phyloP scores from a whole-genome alignment of 2,113 vertebrate species.

The Hassar affinis region DNA sequence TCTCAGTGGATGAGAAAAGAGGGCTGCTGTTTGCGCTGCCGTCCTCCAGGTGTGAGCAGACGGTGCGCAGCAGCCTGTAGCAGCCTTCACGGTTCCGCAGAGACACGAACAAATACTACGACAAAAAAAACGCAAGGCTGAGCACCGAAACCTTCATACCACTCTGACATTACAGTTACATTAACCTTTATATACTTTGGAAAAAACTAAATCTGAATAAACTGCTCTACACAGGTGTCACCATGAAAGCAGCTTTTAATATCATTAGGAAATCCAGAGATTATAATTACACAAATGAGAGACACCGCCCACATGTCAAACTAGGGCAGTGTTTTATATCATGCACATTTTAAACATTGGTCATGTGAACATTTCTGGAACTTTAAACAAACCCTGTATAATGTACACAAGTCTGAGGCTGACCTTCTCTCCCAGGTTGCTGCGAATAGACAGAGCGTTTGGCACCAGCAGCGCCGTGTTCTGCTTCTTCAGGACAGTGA shows the following conservation, averaged over 20 bases:
- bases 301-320: not conserved
- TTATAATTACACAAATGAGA: not conserved
- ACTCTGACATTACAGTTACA: not conserved
- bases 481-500: conserved; percentile 81
- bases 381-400: not conserved
- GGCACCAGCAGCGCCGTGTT: conserved; percentile 83
- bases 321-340: not conserved
- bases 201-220: not conserved
- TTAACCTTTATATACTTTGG: not conserved
- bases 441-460: conserved; percentile 81
- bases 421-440: conserved; percentile 79
- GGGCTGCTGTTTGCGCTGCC: conserved; percentile 67
- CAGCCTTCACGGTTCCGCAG: conserved; percentile 77
- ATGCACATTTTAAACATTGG: not conserved
- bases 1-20: conserved; percentile 60
- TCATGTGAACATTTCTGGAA: not conserved
- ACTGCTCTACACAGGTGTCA: not conserved
- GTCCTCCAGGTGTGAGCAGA: conserved; percentile 77
- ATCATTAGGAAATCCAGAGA: not conserved
- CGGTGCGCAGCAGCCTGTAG: conserved; percentile 74
- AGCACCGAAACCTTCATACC: not conserved
- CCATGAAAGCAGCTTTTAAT: not conserved
- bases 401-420: conserved; percentile 24
- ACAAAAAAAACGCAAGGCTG: conserved; percentile 18
- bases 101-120: conserved; percentile 79